Conservation (phyloP, 2,888 invertebrate genomes). For the Ganaspis brasiliensis region DNA sequence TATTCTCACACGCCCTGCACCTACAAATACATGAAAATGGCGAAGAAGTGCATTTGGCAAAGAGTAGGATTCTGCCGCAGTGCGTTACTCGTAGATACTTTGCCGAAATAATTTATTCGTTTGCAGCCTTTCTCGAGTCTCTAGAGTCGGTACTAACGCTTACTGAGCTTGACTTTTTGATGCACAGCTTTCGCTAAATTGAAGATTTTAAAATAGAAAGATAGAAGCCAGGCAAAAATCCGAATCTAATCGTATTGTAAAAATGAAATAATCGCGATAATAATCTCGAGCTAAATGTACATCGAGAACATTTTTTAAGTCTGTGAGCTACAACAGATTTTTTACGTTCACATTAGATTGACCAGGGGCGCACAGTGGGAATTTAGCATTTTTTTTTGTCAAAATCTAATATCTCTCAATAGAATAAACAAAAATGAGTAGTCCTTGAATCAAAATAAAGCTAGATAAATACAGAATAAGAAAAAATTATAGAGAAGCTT, state of each 20-base stretch:
- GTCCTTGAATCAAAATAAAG: no score
- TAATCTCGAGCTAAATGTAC: no score
- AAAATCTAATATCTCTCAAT: no score
- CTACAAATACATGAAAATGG: slow-evolving; percentile 35
- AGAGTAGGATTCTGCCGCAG: slow-evolving; percentile 70
- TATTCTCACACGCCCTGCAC: not conserved
- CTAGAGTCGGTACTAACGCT: slow-evolving; percentile 25
- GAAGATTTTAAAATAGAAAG: not conserved
- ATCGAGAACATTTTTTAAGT: no score
- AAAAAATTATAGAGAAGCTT: no score
- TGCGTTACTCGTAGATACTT: slow-evolving; percentile 69
- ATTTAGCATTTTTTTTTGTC: no score
- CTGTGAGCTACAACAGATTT: no score
- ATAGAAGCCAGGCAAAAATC: not conserved
- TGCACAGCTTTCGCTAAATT: slow-evolving; percentile 16
- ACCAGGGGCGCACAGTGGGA: no score
- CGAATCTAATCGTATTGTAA: not conserved
- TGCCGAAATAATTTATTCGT: slow-evolving; percentile 69
- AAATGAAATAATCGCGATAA: not conserved
- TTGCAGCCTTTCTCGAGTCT: slow-evolving; percentile 39
- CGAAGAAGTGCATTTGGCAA: slow-evolving; percentile 70
- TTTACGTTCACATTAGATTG: no score
- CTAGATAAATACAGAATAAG: no score
- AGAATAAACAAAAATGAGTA: no score
- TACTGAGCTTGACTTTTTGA: slow-evolving; percentile 34